These are phyloP conservation scores for Ophioninae sp. DNA, from an alignment of 2,888 invertebrate genomes.

Conservation along the genomic window DNA sequence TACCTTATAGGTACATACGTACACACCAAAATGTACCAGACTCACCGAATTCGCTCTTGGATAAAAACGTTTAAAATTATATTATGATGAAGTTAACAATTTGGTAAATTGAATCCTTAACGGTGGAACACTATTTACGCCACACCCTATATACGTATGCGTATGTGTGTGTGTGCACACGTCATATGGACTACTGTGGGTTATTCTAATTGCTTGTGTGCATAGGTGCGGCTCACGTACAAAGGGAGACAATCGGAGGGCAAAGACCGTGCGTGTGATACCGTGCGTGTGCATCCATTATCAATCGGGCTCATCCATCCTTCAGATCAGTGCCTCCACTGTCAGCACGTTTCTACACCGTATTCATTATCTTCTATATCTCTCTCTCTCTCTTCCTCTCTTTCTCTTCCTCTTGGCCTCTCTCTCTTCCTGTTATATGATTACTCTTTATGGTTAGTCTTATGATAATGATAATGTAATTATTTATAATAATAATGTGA, in stretches of 20 bases:
- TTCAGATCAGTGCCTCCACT: slow-evolving; percentile 48
- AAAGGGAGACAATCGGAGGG: slow-evolving; percentile 64
- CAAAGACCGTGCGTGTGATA: slow-evolving; percentile 67
- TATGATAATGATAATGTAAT: too few species aligned
- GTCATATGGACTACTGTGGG: slow-evolving; percentile 1
- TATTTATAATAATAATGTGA: too few species aligned
- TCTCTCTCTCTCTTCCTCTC: not conserved
- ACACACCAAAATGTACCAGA: too few species aligned
- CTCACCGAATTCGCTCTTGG: too few species aligned
- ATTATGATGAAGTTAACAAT: too few species aligned
- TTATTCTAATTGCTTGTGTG: slow-evolving; percentile 7
- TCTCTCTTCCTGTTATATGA: not conserved
- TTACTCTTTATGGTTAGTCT: not conserved
- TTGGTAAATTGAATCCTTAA: too few species aligned
- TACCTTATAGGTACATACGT: too few species aligned
- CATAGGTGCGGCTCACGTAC: slow-evolving; percentile 59
- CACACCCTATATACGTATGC: not conserved
- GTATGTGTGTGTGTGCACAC: not conserved
- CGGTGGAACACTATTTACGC: too few species aligned
- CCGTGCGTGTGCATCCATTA: slow-evolving; percentile 68
- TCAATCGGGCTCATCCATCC: slow-evolving; percentile 60
- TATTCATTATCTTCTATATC: slow-evolving; percentile 8
- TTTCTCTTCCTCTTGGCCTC: not conserved
- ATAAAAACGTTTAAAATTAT: too few species aligned
- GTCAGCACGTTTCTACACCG: slow-evolving; percentile 48